Evolutionary conservation across 2,888 invertebrate species (phyloP).

Genomic region (Anticlea derivata): DNA sequence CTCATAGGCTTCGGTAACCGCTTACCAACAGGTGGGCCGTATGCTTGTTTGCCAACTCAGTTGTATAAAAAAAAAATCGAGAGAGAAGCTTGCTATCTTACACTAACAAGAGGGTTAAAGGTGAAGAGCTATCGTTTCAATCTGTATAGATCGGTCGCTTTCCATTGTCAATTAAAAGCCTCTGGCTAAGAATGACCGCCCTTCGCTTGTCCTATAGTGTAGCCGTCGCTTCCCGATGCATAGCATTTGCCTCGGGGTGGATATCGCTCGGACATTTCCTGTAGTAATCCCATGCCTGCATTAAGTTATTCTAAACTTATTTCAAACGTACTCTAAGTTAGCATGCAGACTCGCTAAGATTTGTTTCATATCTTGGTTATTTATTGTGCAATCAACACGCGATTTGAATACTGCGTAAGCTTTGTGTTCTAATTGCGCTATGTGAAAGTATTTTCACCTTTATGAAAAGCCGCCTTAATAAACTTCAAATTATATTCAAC

Average conservation of each 20-base stretch:
- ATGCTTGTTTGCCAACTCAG: too few species aligned
- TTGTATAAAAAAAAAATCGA: too few species aligned
- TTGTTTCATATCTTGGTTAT: slow-evolving; percentile 52
- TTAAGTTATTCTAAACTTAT: slow-evolving; percentile 59
- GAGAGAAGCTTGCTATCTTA: slow-evolving; percentile 41
- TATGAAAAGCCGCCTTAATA: slow-evolving; percentile 4
- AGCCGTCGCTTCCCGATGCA: slow-evolving; percentile 74
- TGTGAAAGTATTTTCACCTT: not conserved
- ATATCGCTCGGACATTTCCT: slow-evolving; percentile 76
- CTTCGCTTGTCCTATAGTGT: slow-evolving; percentile 74
- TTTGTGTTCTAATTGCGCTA: slow-evolving; percentile 17
- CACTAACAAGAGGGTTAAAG: slow-evolving; percentile 65
- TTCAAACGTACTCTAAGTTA: slow-evolving; percentile 55
- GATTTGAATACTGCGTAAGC: slow-evolving; percentile 49
- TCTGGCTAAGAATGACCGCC: slow-evolving; percentile 70
- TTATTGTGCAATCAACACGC: slow-evolving; percentile 46
- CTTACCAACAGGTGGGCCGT: too few species aligned
- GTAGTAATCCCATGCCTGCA: slow-evolving; percentile 69
- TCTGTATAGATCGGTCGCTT: slow-evolving; percentile 63
- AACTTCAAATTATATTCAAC: slow-evolving; percentile 6
- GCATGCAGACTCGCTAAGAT: slow-evolving; percentile 58
- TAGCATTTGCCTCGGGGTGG: slow-evolving; percentile 71
- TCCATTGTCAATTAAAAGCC: slow-evolving; percentile 79
- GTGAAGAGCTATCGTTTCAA: slow-evolving; percentile 61
- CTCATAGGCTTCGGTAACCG: too few species aligned